A percentile compares a stretch with the other conserved stretches of the same genome.
Evolutionary conservation across 2,113 vertebrate species (phyloP).

Genomic region (Pterocles orientalis): DNA sequence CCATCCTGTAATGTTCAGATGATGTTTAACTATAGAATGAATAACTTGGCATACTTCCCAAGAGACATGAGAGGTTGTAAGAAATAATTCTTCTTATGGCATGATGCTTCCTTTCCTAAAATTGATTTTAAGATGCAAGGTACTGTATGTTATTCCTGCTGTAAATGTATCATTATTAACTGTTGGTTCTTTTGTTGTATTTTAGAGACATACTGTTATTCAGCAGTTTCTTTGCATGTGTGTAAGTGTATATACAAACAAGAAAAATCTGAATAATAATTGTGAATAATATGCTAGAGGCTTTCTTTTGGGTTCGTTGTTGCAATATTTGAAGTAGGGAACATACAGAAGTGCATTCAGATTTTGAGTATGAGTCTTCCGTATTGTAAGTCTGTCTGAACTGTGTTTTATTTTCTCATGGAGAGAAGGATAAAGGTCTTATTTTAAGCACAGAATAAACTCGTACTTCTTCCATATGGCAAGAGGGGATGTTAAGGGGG

Average conservation of each 20-base stretch:
- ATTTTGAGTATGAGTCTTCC: not conserved
- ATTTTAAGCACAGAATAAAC: not conserved
- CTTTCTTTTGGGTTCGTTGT: not conserved
- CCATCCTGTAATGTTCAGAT: not conserved
- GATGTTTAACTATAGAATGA: not conserved
- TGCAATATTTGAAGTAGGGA: not conserved
- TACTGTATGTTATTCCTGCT: not conserved
- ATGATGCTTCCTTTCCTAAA: not conserved
- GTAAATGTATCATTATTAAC: not conserved
- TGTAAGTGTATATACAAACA: not conserved
- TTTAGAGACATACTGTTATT: accelerated
- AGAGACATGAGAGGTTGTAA: not conserved
- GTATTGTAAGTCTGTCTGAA: not conserved
- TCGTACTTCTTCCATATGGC: not conserved
- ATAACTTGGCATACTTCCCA: not conserved
- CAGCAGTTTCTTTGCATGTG: not conserved
- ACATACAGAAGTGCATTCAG: not conserved
- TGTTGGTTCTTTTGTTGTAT: not conserved
- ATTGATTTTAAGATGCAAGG: not conserved
- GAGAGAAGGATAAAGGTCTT: not conserved
- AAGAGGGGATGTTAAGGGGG: not conserved
- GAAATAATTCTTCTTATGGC: not conserved
- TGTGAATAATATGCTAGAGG: not conserved
- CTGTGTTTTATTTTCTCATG: not conserved
- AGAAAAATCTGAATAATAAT: not conserved